Evolutionary conservation across 2,888 invertebrate species (phyloP).

Genomic region (Drosophila emarginata): DNA sequence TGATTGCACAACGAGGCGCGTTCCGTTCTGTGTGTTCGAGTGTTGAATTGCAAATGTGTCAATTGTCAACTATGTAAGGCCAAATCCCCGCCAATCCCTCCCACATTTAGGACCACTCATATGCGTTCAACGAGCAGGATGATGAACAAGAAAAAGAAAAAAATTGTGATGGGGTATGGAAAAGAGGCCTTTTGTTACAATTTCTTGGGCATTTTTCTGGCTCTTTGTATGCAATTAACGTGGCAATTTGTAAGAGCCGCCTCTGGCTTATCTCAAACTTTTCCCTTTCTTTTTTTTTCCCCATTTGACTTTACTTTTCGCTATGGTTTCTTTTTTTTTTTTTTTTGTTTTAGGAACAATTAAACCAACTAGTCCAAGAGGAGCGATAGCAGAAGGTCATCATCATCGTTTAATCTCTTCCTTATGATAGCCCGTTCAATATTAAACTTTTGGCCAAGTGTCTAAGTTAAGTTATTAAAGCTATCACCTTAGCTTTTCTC

Average conservation of each 20-base stretch:
- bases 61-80: slow-evolving; percentile 72
- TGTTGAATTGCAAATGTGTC: slow-evolving; percentile 78
- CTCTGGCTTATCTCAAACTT: neutral
- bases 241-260: slow-evolving; percentile 61
- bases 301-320: neutral
- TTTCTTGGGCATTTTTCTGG: slow-evolving; percentile 73
- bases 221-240: slow-evolving; percentile 74
- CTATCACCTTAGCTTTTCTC: neutral
- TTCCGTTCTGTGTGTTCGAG: slow-evolving; percentile 51
- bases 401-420: slow-evolving; percentile 1
- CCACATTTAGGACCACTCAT: neutral
- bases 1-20: slow-evolving; percentile 56
- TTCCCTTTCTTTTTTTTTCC: neutral
- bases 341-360: neutral
- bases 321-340: neutral
- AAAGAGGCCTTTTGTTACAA: slow-evolving; percentile 60
- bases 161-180: neutral
- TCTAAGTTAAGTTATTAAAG: slow-evolving; percentile 31
- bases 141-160: slow-evolving; percentile 2
- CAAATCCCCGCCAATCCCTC: neutral
- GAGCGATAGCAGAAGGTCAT: neutral
- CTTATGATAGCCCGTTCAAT: slow-evolving; percentile 3
- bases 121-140: slow-evolving; percentile 17
- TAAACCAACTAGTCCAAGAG: neutral
- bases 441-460: slow-evolving; percentile 20